Percentiles rank a stretch among this genome's conserved stretches.
These are phyloP conservation scores for Leptopilina clavipes DNA, from an alignment of 1,140 invertebrate species.

Conservation along the genomic window DNA sequence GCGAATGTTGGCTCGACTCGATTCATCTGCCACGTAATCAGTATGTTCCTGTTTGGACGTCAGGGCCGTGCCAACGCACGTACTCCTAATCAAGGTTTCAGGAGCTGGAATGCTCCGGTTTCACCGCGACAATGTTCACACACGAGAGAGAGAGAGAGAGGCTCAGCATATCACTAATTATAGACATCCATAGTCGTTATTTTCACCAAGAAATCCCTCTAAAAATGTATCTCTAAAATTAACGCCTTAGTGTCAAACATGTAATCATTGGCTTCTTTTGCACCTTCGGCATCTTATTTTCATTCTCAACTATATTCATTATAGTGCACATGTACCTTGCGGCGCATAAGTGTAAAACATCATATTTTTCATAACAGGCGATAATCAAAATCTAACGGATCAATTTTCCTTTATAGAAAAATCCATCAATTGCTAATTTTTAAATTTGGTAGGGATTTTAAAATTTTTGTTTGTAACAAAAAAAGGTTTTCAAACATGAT, in stretches of 20 bases:
- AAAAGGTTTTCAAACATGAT: no score
- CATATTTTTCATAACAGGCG: no score
- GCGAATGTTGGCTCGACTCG: constrained; percentile 64
- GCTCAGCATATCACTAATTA: constrained; percentile 40
- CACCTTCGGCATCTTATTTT: not conserved
- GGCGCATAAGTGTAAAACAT: no score
- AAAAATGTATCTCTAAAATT: constrained; percentile 14
- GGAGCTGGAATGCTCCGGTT: constrained; percentile 49
- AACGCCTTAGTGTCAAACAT: not conserved
- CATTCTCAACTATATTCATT: not conserved
- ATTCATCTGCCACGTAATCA: constrained; percentile 70
- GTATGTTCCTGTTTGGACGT: constrained; percentile 67
- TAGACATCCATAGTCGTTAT: not conserved
- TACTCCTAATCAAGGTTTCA: constrained; percentile 59
- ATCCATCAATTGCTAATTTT: no score
- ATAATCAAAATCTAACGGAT: no score
- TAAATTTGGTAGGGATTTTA: no score
- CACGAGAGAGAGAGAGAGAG: not conserved
- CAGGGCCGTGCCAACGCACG: constrained; percentile 59
- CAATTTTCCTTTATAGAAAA: no score
- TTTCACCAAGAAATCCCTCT: not conserved
- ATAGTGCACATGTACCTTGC: not conserved
- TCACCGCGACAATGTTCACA: constrained; percentile 37
- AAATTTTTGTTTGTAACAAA: no score
- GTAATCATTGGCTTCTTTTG: not conserved